Base-by-base conservation (phyloP, 2,113 vertebrate species). In the Hystrix cristata region DNA sequence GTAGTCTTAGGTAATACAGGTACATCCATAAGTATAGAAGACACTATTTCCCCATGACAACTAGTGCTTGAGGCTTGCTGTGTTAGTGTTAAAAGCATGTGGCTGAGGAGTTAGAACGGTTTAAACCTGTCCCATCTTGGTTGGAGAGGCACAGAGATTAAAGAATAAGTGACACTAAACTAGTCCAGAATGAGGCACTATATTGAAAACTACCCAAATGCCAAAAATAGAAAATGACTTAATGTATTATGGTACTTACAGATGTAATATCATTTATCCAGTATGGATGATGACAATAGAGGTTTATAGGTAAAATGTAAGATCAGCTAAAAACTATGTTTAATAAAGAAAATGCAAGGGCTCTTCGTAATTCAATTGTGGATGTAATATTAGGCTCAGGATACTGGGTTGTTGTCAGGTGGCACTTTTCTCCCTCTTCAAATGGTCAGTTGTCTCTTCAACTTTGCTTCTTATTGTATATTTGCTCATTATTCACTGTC, bases 241-340 rank as follows among this genome's bases (percentile, higher is more conserved):
- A 59, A 43, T 11, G 14, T 81, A 38, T 51, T 27, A 62, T 51
- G 67, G 10, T 64, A 3, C 16, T 46, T 86, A 51, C 7, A 16
- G 12, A 14, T 62, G 2, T 14, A 12, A 14, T 76, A 6, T 1
- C 15, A 15, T 0, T 23, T 4, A 4, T 48, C 67, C 21, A 5
- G 27, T 62, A 87, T 31, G 12, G 78, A 34, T 48, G 21, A 82
- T 13, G 80, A 31, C 2, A 38, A 38, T 14, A 4, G 23, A 15
- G 62, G 7, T 90, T 69, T 38, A 78, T 31, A 81, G 64, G 4
- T 34, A 65, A 81, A 78, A 69, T 65, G 38, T 34, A 18, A 59
- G 7, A 11, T 64, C 34, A 60, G 69, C 38, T 51, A 48, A 86
- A 87, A 76, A 46, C 8, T n/a, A 8, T 38, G 13, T 23, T 94